Conservation (phyloP, 2,888 invertebrate species). For the Agrotis exclamationis region DNA sequence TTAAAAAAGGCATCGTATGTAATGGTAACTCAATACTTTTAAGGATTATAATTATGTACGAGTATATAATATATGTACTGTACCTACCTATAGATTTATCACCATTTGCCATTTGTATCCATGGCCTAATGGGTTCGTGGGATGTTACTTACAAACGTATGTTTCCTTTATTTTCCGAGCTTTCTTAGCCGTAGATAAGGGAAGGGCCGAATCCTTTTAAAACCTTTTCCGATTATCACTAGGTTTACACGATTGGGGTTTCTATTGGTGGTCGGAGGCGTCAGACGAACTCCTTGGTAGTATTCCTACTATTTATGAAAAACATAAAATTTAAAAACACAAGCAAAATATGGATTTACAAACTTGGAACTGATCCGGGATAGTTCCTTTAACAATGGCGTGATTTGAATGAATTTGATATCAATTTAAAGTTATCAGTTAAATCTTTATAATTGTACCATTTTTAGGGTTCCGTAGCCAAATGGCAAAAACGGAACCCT, state of each 20-base stretch:
- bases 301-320: constrained; percentile 40
- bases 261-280: constrained; percentile 27
- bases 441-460: too few relatives aligned
- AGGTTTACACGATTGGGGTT: constrained; percentile 47
- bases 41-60: too few relatives aligned
- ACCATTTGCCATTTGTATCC: constrained; percentile 43
- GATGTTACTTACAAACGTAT: constrained; percentile 56
- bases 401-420: too few relatives aligned
- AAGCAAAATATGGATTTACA: too few relatives aligned
- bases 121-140: constrained; percentile 41
- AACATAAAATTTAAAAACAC: constrained; percentile 15
- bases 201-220: constrained; percentile 41
- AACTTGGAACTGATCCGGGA: too few relatives aligned
- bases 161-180: constrained; percentile 47
- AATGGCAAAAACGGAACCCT: too few relatives aligned
- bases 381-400: too few relatives aligned
- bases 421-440: too few relatives aligned
- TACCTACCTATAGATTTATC: constrained; percentile 43
- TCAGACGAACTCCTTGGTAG: constrained; percentile 21
- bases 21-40: neutral
- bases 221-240: constrained; percentile 61
- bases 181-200: constrained; percentile 51
- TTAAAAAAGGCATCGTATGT: neutral
- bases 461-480: too few relatives aligned
- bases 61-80: too few relatives aligned